Base-by-base conservation (phyloP, 2,113 vertebrate species). In the Scopus umbretta region DNA sequence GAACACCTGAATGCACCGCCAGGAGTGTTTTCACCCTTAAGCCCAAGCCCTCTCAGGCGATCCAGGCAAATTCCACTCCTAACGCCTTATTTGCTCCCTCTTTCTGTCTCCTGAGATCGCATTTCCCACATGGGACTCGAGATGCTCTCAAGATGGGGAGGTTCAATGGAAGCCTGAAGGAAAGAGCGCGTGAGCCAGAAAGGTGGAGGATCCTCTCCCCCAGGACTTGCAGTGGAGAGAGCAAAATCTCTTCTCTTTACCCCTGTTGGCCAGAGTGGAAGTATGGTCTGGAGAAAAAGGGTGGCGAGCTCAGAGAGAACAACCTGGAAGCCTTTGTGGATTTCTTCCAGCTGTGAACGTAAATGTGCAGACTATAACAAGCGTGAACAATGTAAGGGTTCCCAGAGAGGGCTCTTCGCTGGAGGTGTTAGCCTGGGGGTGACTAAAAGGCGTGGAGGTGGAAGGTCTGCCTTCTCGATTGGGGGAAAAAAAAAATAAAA, bases 291-390 rank as follows among this genome's bases (percentile, higher is more conserved):
- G 45, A 75, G 50, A 58, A 82, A 59, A 88, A 16, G 34, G 20
- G 43, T 38, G 76, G 11, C 1, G 3, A 50, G 5, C 52, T 71
- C 1, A 2, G 27, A 32, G 17, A n/a, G 23, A 47, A 23, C 40
- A 62, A 74, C 53, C 49, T 68, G 75, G 56, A 65, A 58, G 23
- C 29, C 13, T 56, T 1, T n/a, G 40, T 42, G 55, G 23, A 18
- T 81, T 72, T 84, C 56, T 55, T 43, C 19, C 0, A 56, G 25
- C 36, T 50, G 61, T 50, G 61, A 36, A 34, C 0, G 2, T 16
- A 43, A 79, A 36, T 0, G 5, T 63, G 47, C 50, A 59, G 83
- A 4, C 38, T 53, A 0, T 38, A 10, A 65, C 0, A 5, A 86
- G 52, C 26, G 5, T 15, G 42, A 67, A 42, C 0, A 2, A 38